Base-by-base conservation (phyloP, 2,113 vertebrate species). In the Nansenia antarctica region DNA sequence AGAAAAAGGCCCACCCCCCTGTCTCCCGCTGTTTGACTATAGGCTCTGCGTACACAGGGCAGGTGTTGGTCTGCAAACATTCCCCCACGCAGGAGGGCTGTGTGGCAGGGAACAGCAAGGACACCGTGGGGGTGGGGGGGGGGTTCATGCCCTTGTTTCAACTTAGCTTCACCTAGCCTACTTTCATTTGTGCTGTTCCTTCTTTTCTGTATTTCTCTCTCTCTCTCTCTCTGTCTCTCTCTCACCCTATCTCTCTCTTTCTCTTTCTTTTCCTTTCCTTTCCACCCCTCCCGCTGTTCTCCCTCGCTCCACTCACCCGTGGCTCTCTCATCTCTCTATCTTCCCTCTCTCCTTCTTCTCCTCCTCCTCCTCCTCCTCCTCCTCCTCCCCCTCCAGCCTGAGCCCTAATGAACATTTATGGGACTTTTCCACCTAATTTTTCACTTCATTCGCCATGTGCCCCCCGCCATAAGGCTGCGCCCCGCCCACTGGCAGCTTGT, bases 21-120 rank as follows among this genome's bases (percentile, higher is more conserved):
- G 72, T 69, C 80, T 85, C 66, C 61, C 80, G 75, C 68, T 72
- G 76, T 78, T 85, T 73, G 67, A 67, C 32, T n/a, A 32, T 9
- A 45, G 34, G 27, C 9, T 61, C n/a, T n/a, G n/a, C n/a, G n/a
- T n/a, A n/a, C n/a, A n/a, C n/a, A 49, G 39, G 14, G 2, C 42
- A 31, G 39, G 39, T n/a, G n/a, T n/a, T n/a, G n/a, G n/a, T n/a
- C n/a, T 6, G 15, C 11, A 64, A 31, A 64, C 42, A 49, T n/a
- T n/a, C n/a, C n/a, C n/a, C n/a, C n/a, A n/a, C n/a, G n/a, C n/a
- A n/a, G n/a, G n/a, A n/a, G n/a, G n/a, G n/a, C n/a, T n/a, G n/a
- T n/a, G n/a, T n/a, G n/a, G n/a, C n/a, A n/a, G n/a, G n/a, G n/a
- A n/a, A n/a, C n/a, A n/a, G n/a, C n/a, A n/a, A n/a, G n/a, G n/a